phyloP scores from a whole-genome alignment of 1,140 invertebrate species.

The Oncopeltus fasciatus region DNA sequence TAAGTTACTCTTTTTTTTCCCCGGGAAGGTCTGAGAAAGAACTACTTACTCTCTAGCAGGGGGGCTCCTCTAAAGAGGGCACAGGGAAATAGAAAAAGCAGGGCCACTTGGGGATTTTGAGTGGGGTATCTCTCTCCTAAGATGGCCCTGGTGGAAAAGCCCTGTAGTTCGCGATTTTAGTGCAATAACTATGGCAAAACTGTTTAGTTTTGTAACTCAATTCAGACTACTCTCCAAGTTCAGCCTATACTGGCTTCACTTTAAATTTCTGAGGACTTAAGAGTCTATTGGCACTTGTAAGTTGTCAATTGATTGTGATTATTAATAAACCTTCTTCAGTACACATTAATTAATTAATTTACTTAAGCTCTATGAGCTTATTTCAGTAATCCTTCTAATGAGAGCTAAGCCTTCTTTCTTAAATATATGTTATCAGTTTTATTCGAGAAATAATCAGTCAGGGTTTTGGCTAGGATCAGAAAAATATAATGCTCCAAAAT shows the following conservation, averaged over 20 bases:
- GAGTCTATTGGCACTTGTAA: too few relatives aligned
- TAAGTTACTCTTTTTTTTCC: constrained; percentile 2
- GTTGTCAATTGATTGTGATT: too few relatives aligned
- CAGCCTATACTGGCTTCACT: background rate
- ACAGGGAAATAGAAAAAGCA: constrained; percentile 16
- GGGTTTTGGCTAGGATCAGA: too few relatives aligned
- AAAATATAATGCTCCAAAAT: too few relatives aligned
- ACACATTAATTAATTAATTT: too few relatives aligned
- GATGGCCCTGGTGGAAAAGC: constrained; percentile 9
- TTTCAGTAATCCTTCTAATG: too few relatives aligned
- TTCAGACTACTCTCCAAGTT: constrained; percentile 16
- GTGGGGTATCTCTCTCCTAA: background rate
- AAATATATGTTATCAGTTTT: too few relatives aligned
- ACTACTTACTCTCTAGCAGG: constrained; percentile 11
- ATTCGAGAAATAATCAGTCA: too few relatives aligned
- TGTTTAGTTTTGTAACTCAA: constrained; percentile 16
- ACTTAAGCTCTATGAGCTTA: too few relatives aligned
- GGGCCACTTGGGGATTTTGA: background rate
- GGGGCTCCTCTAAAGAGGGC: constrained; percentile 3
- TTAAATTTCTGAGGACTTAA: too few relatives aligned
- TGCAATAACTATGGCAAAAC: constrained; percentile 8
- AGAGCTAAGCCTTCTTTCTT: too few relatives aligned
- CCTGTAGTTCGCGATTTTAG: constrained; percentile 13
- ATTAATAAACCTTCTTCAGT: too few relatives aligned
- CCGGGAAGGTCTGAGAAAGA: constrained; percentile 18